Evolutionary conservation across 2,113 vertebrate species (phyloP), one percentile per base, ranked within the genome.

Genomic region (Sebastes schlegelii): DNA sequence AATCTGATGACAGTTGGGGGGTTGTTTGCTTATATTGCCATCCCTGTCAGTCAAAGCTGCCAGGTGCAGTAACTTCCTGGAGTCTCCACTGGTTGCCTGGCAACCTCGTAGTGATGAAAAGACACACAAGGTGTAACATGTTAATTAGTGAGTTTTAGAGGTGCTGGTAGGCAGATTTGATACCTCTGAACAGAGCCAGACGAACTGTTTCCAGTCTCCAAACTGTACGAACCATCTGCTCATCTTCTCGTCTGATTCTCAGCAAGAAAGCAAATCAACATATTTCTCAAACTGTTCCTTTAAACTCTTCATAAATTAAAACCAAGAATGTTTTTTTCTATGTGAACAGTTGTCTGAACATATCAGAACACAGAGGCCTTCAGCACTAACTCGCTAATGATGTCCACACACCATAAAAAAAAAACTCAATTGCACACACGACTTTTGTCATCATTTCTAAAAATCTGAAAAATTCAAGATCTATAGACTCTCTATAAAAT

Each of bases 331-430:
- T 8, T n/a, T n/a, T 61, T 40, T 10, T 8, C 6, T 0, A 19
- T 61, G 10, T 48, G 57, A 40, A 51, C 23, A 48, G 55, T 66
- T 58, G 48, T 54, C 64, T 58, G 57, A 82, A 61, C 46, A 68
- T 14, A 63, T 49, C 57, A 14, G 14, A 80, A 52, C 21, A 77
- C 21, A 60, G 19, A 66, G 43, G 13, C 67, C 68, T 66, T 54
- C 16, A 55, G 58, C 70, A 51, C 42, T 34, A 48, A 57, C 4
- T 21, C 45, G 43, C 12, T 54, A 14, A 77, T 63, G 40, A 54
- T 12, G 71, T 51, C 23, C 62, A 55, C 58, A 68, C 40, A 45
- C 26, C 55, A 51, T 45, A 46, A n/a, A 34, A 66, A 52, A 63
- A 66, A 52, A 63, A 69, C 34, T 4, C 19, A 45, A 11, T 61